Conservation (phyloP, 2,888 invertebrate genomes). For the Bhutanitis thaidina region DNA sequence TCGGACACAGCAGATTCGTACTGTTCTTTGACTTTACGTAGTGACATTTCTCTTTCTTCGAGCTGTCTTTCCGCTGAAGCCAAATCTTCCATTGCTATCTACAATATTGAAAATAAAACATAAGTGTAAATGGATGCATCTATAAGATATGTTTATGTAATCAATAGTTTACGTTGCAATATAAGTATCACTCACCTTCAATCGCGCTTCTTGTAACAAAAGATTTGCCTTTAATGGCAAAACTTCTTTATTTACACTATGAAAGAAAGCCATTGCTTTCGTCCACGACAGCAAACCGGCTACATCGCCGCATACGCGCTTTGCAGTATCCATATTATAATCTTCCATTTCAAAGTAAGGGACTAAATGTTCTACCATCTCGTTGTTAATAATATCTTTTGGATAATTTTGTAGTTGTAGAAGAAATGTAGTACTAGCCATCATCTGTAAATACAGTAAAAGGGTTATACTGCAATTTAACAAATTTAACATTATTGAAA, state of each 20-base stretch:
- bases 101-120: slow-evolving; percentile 16
- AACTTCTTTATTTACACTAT: slow-evolving; percentile 97
- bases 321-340: slow-evolving; percentile 97
- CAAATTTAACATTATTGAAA: slow-evolving; percentile 1
- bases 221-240: slow-evolving; percentile 95
- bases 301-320: slow-evolving; percentile 97
- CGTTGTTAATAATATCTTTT: slow-evolving; percentile 97
- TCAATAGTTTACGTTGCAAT: too few species aligned
- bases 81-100: slow-evolving; percentile 94
- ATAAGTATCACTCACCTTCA: slow-evolving; percentile 74
- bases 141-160: too few species aligned
- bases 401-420: slow-evolving; percentile 96
- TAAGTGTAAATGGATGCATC: too few species aligned
- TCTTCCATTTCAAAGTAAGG: slow-evolving; percentile 98
- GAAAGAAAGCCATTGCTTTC: slow-evolving; percentile 97
- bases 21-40: slow-evolving; percentile 93
- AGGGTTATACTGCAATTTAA: background rate
- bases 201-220: slow-evolving; percentile 92
- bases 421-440: slow-evolving; percentile 96
- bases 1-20: slow-evolving; percentile 96
- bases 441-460: slow-evolving; percentile 82
- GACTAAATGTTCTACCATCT: slow-evolving; percentile 95
- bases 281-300: slow-evolving; percentile 98
- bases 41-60: slow-evolving; percentile 93
- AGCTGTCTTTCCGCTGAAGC: slow-evolving; percentile 92